Percentiles rank a stretch among this genome's conserved stretches.
phyloP scores from a whole-genome alignment of 1,140 invertebrate genomes.

The Drosophila asahinai region DNA sequence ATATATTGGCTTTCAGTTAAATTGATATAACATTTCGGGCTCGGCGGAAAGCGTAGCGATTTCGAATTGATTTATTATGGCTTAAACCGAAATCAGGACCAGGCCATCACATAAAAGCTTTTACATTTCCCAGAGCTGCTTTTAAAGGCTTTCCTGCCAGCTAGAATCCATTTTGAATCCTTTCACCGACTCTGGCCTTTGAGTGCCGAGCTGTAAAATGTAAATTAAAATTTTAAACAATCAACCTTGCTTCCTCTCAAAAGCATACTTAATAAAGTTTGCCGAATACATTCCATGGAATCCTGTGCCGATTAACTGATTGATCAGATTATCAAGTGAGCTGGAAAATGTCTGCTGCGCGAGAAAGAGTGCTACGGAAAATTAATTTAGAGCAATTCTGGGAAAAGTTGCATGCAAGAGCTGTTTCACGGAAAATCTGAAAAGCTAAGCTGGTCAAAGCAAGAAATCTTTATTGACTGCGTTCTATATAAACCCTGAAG shows the following conservation, averaged over 20 bases:
- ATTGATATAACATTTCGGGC: slow-evolving; percentile 8
- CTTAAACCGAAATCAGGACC: background rate
- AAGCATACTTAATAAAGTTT: background rate
- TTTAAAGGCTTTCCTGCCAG: background rate
- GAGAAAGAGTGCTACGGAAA: slow-evolving; percentile 3
- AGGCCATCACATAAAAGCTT: background rate
- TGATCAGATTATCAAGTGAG: background rate
- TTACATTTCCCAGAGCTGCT: background rate
- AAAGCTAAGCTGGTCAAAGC: background rate
- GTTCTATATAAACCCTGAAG: too few species aligned
- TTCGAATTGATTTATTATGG: slow-evolving; percentile 17
- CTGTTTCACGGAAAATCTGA: background rate
- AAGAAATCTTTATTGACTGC: background rate
- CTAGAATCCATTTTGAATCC: background rate
- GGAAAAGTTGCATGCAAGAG: background rate
- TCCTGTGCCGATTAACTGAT: slow-evolving; percentile 4
- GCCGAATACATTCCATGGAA: background rate
- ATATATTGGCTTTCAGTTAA: background rate
- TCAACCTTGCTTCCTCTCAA: too few species aligned
- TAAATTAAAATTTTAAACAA: background rate
- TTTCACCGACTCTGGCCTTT: background rate
- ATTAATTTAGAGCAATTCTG: background rate
- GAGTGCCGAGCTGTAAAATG: slow-evolving; percentile 1
- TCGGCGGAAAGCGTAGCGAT: background rate
- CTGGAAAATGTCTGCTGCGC: background rate